Percentiles rank a stretch among this genome's conserved stretches.
Evolutionary conservation across 1,140 invertebrate species (phyloP).

Genomic region (Papilio machaon): DNA sequence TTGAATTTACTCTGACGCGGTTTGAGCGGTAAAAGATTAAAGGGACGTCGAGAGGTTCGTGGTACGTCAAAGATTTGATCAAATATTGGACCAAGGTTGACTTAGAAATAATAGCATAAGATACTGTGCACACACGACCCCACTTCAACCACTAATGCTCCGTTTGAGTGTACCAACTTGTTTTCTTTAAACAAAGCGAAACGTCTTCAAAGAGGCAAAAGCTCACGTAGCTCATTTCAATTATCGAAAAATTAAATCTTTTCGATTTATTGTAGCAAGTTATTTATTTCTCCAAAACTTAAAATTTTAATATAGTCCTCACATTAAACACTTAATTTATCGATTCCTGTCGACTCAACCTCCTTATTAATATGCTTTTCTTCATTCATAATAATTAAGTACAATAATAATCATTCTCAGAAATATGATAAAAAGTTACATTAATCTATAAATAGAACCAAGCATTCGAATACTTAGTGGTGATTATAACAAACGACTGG

Average conservation of each 20-base stretch:
- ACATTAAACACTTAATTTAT: too few relatives aligned
- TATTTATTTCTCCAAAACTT: too few relatives aligned
- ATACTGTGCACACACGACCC: slow-evolving; percentile 69
- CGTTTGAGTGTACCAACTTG: slow-evolving; percentile 70
- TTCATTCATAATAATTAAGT: too few relatives aligned
- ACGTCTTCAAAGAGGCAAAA: slow-evolving; percentile 49
- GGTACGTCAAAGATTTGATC: slow-evolving; percentile 72
- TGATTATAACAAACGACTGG: neutral
- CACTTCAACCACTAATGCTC: slow-evolving; percentile 66
- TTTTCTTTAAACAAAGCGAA: slow-evolving; percentile 75
- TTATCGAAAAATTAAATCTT: slow-evolving; percentile 31
- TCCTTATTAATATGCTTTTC: too few relatives aligned
- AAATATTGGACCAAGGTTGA: slow-evolving; percentile 71
- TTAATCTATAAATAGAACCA: neutral
- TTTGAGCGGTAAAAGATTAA: slow-evolving; percentile 72
- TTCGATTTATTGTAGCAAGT: too few relatives aligned
- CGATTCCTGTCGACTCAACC: too few relatives aligned
- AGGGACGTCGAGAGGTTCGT: slow-evolving; percentile 53
- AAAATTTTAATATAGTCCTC: too few relatives aligned
- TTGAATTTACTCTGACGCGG: slow-evolving; percentile 40
- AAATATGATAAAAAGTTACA: neutral
- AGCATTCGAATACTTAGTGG: neutral
- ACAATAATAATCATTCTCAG: neutral
- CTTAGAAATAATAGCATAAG: slow-evolving; percentile 79
- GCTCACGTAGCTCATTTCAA: neutral